A percentile compares a stretch with the other conserved stretches of the same genome.
phyloP scores from a whole-genome alignment of 2,113 vertebrate genomes.

The Aptenodytes patagonicus region DNA sequence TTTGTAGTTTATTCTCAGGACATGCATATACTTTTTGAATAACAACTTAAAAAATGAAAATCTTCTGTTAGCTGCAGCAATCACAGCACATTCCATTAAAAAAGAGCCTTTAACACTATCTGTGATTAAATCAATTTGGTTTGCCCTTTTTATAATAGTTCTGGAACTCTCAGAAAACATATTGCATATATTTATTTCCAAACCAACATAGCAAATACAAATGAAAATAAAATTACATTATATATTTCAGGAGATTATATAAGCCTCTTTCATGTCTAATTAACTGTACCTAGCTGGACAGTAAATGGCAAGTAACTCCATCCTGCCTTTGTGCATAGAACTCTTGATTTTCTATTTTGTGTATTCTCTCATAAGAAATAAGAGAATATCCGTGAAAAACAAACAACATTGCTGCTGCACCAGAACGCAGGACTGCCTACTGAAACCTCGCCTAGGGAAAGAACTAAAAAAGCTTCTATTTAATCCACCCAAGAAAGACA shows the following conservation, averaged over 20 bases:
- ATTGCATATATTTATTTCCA: slow-evolving; percentile 15
- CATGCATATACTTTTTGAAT: neutral
- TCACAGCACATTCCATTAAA: slow-evolving; percentile 19
- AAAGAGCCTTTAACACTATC: slow-evolving; percentile 15
- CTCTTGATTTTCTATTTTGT: neutral
- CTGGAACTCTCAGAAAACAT: slow-evolving; percentile 15
- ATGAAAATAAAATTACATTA: slow-evolving; percentile 37
- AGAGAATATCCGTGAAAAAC: neutral
- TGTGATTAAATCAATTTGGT: slow-evolving; percentile 26
- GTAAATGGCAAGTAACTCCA: neutral
- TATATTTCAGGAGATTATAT: neutral
- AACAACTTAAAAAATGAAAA: neutral
- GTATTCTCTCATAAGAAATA: neutral
- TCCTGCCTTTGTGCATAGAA: neutral
- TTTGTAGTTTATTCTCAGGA: neutral
- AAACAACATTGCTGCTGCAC: neutral
- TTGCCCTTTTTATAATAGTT: slow-evolving; percentile 50
- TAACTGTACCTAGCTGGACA: neutral
- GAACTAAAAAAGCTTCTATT: neutral
- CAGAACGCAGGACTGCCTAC: neutral
- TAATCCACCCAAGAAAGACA: neutral
- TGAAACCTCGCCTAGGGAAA: neutral
- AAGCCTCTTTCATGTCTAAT: neutral
- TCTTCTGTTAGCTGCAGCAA: slow-evolving; percentile 6
- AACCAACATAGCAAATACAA: neutral